Evolutionary conservation across 2,888 invertebrate species (phyloP).

Genomic region (Polietes domitor): DNA sequence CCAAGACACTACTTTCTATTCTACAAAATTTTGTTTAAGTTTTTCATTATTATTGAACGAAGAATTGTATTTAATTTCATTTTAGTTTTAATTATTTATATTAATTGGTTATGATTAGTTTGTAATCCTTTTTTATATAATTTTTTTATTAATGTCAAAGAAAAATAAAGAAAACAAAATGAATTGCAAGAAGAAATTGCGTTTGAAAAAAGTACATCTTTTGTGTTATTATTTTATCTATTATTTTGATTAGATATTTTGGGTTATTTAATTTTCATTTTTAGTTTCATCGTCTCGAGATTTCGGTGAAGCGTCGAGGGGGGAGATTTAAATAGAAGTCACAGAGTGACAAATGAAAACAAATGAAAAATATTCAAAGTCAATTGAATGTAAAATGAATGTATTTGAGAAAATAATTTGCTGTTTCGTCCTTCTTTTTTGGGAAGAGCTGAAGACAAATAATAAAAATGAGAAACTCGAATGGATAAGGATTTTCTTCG

Average conservation of each 20-base stretch:
- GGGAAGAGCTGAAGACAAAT: no score
- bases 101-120: constrained; percentile 79
- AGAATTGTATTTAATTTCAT: constrained; percentile 45
- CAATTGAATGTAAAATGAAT: no score
- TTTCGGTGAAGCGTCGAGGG: no score
- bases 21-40: constrained; percentile 31
- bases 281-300: constrained; percentile 51
- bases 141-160: constrained; percentile 69
- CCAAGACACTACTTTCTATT: neutral
- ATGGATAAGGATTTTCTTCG: no score
- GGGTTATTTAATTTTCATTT: constrained; percentile 40
- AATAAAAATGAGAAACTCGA: no score
- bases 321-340: no score
- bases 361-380: no score
- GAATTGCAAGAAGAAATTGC: constrained; percentile 68
- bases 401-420: no score
- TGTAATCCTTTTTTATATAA: constrained; percentile 71
- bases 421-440: no score
- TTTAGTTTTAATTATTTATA: constrained; percentile 76
- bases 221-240: constrained; percentile 52
- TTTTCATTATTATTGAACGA: constrained; percentile 40
- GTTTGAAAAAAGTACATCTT: constrained; percentile 64
- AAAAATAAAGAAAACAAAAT: constrained; percentile 65
- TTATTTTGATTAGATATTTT: constrained; percentile 30
- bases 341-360: no score